Percentiles rank a stretch among this genome's conserved stretches.
Evolutionary conservation across 2,797 vertebrate species (phyloP).

Genomic region (Myotis planiceps): DNA sequence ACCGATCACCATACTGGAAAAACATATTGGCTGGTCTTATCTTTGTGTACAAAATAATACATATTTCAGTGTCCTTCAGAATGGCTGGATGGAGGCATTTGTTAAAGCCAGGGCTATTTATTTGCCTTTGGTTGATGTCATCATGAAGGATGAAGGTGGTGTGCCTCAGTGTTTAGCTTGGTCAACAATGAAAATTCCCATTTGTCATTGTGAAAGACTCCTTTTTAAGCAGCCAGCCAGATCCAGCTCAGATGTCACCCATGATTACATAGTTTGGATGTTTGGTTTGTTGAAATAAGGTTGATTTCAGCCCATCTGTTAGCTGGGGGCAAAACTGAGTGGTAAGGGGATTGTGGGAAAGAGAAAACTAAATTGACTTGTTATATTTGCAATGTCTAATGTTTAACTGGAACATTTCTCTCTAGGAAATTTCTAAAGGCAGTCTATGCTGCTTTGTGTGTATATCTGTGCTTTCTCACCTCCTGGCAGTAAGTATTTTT

Average conservation of each 20-base stretch:
- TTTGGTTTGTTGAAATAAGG: constrained; percentile 75
- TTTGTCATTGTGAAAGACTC: constrained; percentile 56
- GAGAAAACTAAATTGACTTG: background rate
- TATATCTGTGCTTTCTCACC: background rate
- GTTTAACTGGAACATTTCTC: constrained; percentile 59
- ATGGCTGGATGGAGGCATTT: background rate
- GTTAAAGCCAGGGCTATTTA: background rate
- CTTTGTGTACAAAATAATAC: background rate
- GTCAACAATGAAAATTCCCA: constrained; percentile 55
- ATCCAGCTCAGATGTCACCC: constrained; percentile 63
- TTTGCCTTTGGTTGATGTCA: constrained; percentile 37
- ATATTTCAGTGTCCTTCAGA: background rate
- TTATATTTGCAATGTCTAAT: constrained; percentile 45
- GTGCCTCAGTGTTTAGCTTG: constrained; percentile 25
- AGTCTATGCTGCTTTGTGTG: background rate
- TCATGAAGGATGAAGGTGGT: background rate
- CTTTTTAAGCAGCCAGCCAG: constrained; percentile 67
- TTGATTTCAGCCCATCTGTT: constrained; percentile 55
- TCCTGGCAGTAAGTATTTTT: background rate
- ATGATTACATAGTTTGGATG: constrained; percentile 76
- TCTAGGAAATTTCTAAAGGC: constrained; percentile 65
- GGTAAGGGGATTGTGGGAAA: constrained; percentile 41
- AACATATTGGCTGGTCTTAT: background rate
- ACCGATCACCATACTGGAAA: background rate
- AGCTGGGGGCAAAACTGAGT: constrained; percentile 16